A percentile compares a stretch with the other conserved stretches of the same genome.
Conservation (phyloP, 1,140 invertebrate species). For the Eueides isabella region DNA sequence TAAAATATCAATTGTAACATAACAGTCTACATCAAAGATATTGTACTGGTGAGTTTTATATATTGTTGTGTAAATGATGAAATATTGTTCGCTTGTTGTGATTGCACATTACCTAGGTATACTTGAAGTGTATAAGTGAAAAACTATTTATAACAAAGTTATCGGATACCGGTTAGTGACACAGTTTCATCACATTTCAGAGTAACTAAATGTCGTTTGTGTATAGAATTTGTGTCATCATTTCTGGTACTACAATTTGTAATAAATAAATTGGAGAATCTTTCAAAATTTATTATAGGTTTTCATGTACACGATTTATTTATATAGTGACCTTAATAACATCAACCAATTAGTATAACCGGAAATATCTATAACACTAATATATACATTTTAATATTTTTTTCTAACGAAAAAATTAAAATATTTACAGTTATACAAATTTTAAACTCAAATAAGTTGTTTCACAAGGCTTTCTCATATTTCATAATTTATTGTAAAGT, state of each 20-base stretch:
- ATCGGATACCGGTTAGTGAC: neutral
- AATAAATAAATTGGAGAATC: no score
- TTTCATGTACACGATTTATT: no score
- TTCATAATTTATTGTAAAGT: neutral
- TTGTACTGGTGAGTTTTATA: neutral
- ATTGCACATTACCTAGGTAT: neutral
- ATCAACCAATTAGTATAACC: no score
- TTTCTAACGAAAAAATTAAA: no score
- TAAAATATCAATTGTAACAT: neutral
- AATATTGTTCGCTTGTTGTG: neutral
- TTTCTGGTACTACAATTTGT: neutral
- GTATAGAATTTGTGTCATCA: neutral
- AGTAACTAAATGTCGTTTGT: neutral
- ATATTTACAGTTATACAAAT: neutral
- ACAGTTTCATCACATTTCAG: constrained; percentile 1
- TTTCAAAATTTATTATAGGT: no score
- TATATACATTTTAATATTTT: no score
- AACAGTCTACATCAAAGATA: neutral
- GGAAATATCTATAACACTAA: no score
- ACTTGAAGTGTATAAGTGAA: neutral
- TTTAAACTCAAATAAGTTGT: neutral
- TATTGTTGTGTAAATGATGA: neutral
- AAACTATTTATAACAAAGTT: constrained; percentile 11
- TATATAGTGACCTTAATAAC: no score
- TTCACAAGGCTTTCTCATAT: neutral